Percentiles rank a stretch among this genome's conserved stretches.
These are phyloP conservation scores for Aspidapion aeneum DNA, from an alignment of 2,888 invertebrate species.

Conservation along the genomic window DNA sequence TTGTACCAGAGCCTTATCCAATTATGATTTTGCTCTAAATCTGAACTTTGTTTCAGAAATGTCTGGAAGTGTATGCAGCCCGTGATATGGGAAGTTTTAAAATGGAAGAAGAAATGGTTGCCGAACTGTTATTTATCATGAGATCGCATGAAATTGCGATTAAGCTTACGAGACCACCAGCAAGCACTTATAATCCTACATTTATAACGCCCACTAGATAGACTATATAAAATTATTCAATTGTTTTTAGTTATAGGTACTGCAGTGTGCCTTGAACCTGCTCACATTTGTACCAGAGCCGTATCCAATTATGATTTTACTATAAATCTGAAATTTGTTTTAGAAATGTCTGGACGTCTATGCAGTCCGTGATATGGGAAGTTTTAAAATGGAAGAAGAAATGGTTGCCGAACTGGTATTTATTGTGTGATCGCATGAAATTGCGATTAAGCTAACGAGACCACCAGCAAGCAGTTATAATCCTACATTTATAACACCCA, in stretches of 20 bases:
- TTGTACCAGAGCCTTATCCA: too few species aligned
- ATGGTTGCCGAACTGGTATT: conserved; percentile 20
- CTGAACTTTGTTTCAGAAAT: conserved; percentile 19
- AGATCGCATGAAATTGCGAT: conserved; percentile 21
- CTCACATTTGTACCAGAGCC: too few species aligned
- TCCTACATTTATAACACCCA: conserved; percentile 1
- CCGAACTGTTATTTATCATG: conserved; percentile 23
- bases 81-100: conserved; percentile 24
- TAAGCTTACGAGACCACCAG: conserved; percentile 15
- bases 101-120: conserved; percentile 21
- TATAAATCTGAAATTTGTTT: conserved; percentile 1
- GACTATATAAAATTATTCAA: too few species aligned
- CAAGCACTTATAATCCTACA: neutral
- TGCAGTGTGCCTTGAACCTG: too few species aligned
- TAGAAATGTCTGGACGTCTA: conserved; percentile 24
- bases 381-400: conserved; percentile 24
- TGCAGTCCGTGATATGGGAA: conserved; percentile 21
- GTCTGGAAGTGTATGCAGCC: conserved; percentile 22
- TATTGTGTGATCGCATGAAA: conserved; percentile 23
- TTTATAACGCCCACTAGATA: neutral
- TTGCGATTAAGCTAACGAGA: conserved; percentile 19
- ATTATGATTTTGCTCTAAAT: too few species aligned
- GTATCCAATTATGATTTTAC: too few species aligned
- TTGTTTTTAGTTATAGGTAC: too few species aligned
- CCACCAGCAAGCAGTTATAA: neutral